Evolutionary conservation across 2,888 invertebrate species (phyloP).

Genomic region (Drosophila setosimentum): DNA sequence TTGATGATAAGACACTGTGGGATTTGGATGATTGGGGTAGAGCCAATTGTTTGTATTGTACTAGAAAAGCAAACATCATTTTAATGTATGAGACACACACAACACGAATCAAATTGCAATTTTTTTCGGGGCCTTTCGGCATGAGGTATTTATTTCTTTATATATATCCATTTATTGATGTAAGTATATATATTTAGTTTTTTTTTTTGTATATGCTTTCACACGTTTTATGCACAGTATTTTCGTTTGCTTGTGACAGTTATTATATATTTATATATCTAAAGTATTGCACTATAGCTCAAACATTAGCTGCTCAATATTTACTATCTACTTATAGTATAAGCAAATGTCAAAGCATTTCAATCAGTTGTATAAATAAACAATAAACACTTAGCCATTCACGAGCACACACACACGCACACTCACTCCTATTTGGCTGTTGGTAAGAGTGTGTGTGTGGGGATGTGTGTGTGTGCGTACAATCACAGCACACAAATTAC

Average conservation of each 20-base stretch:
- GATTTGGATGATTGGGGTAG: constrained; percentile 4
- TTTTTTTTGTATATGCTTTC: constrained; percentile 19
- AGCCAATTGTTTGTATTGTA: not conserved
- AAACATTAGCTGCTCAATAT: constrained; percentile 30
- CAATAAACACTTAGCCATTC: constrained; percentile 37
- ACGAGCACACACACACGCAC: constrained; percentile 8
- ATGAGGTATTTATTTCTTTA: constrained; percentile 60
- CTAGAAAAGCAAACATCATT: constrained; percentile 1
- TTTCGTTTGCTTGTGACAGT: constrained; percentile 52
- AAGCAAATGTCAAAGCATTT: constrained; percentile 51
- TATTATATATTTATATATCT: constrained; percentile 6
- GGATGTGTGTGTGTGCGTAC: constrained; percentile 29
- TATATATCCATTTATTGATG: constrained; percentile 41
- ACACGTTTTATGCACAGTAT: constrained; percentile 73
- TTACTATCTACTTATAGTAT: constrained; percentile 55
- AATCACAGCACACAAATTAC: constrained; percentile 78
- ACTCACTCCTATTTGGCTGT: constrained; percentile 66
- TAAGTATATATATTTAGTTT: constrained; percentile 17
- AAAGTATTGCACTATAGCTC: constrained; percentile 2
- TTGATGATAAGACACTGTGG: constrained; percentile 13
- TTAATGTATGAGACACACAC: no score
- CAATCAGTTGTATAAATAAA: constrained; percentile 54
- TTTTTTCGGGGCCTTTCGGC: constrained; percentile 44
- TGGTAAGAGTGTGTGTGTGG: constrained; percentile 22
- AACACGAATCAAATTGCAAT: constrained; percentile 62